Evolutionary conservation across 2,888 invertebrate species (phyloP), one percentile per base, ranked within the genome.

Genomic region (Andrena haemorrhoa): DNA sequence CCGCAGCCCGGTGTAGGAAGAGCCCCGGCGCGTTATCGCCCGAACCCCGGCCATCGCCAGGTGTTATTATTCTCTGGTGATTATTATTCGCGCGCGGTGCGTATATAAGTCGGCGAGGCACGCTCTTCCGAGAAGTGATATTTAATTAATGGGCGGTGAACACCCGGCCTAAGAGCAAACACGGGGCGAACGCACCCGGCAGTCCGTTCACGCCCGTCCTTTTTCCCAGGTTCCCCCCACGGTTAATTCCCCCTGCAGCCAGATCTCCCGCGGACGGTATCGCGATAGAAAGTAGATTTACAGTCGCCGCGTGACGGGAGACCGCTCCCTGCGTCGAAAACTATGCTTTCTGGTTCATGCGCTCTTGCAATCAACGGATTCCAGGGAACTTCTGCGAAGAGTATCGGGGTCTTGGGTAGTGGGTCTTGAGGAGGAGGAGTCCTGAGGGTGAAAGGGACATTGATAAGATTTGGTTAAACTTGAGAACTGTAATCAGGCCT

Each of bases 141-240:
- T 86, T 85, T 87, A 88, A 88, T 88, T 87, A 88, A 84, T 89
- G 70, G 79, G 71, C 84, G 78, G 80, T 31, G 51, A 60, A 49
- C 75, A 12, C 29, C 29, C 41, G 41, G 41, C 41, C 41, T 41
- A 78, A 69, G 68, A 79, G 75, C 69, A 84, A 79, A 86, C 75
- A 85, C 49, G 58, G 41, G 29, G 61, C 70, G 56, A 71, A 61
- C 74, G 75, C 41, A 41, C 41, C 41, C 41, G 41, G 41, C 41
- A 41, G 56, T 83, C 63, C 65, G 33, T 58, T 82, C 72, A 75
- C 80, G 79, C 41, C 41, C 41, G 41, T 41, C 16, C 41, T 41
- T 41, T 41, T 41, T 41, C 41, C 41, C 41, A 16, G 41, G 5
- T 41, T 5, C 41, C 41, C 41, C 41, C 41, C 41, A 41, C 41